These are phyloP conservation scores for Tenebrosternarchus preto DNA, from an alignment of 2,113 vertebrate species.

Conservation along the genomic window DNA sequence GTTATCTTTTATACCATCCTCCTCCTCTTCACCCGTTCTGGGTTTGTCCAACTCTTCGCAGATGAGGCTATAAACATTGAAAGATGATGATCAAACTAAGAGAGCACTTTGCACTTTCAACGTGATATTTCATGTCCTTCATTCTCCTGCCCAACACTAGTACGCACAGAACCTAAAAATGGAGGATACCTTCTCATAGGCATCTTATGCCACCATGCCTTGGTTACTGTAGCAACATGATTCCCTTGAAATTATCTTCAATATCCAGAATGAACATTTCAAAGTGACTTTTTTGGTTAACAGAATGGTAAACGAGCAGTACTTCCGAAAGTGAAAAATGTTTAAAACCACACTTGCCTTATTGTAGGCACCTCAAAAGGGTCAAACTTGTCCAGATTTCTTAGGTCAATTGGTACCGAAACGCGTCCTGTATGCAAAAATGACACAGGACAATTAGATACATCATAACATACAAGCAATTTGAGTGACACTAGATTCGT, in stretches of 20 bases:
- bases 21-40: constrained; percentile 64
- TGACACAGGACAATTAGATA: background rate
- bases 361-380: constrained; percentile 93
- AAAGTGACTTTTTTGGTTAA: no score
- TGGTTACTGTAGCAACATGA: no score
- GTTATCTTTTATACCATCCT: constrained; percentile 66
- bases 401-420: constrained; percentile 90
- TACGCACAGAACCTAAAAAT: no score
- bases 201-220: no score
- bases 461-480: background rate
- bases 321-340: background rate
- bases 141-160: no score
- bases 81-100: background rate
- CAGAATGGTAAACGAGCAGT: background rate
- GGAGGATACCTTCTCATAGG: no score
- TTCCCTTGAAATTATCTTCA: no score
- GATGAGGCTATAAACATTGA: constrained; percentile 70
- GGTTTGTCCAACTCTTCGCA: constrained; percentile 84
- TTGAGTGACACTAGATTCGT: background rate
- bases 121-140: no score
- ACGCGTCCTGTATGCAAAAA: constrained; percentile 77
- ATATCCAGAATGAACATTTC: no score
- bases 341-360: constrained; percentile 68
- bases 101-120: no score
- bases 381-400: constrained; percentile 85